Conservation (phyloP, 2,113 vertebrate genomes). For the Campylomormyrus tamandua region DNA sequence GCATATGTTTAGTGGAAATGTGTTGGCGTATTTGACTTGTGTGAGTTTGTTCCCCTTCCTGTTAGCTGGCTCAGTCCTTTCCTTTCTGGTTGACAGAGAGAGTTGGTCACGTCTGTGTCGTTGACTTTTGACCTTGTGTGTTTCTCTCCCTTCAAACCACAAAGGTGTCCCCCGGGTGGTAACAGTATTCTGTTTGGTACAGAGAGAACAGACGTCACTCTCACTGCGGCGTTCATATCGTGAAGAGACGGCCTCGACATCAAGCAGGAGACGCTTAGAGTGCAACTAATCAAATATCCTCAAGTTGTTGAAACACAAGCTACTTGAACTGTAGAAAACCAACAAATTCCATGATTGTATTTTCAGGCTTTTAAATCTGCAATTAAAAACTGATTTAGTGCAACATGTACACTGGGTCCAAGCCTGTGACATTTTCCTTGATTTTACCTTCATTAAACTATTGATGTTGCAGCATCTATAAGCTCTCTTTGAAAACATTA, state of each 20-base stretch:
- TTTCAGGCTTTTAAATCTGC: conserved; percentile 27
- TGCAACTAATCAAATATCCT: conserved; percentile 6
- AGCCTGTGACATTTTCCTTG: background rate
- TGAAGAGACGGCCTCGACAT: conserved; percentile 25
- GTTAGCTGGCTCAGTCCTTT: background rate
- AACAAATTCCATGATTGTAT: conserved; percentile 25
- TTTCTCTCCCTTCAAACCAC: conserved; percentile 31
- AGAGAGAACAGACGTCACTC: conserved; percentile 50
- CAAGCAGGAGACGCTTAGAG: background rate
- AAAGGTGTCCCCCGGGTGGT: background rate
- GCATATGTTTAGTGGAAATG: conserved; percentile 10
- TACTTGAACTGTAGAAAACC: conserved; percentile 24
- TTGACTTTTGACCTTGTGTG: conserved; percentile 39
- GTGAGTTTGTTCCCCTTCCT: background rate
- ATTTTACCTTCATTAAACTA: background rate
- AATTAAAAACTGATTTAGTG: conserved; percentile 29
- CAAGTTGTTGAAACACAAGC: conserved; percentile 12
- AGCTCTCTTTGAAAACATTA: background rate
- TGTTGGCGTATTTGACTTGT: background rate
- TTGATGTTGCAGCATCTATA: background rate
- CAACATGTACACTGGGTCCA: conserved; percentile 6
- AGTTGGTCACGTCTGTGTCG: conserved; percentile 37
- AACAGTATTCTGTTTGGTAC: conserved; percentile 41
- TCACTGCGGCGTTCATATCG: conserved; percentile 49
- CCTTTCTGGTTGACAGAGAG: conserved; percentile 27